phyloP scores from a whole-genome alignment of 2,888 invertebrate genomes.

The Ectobius pallidus region DNA sequence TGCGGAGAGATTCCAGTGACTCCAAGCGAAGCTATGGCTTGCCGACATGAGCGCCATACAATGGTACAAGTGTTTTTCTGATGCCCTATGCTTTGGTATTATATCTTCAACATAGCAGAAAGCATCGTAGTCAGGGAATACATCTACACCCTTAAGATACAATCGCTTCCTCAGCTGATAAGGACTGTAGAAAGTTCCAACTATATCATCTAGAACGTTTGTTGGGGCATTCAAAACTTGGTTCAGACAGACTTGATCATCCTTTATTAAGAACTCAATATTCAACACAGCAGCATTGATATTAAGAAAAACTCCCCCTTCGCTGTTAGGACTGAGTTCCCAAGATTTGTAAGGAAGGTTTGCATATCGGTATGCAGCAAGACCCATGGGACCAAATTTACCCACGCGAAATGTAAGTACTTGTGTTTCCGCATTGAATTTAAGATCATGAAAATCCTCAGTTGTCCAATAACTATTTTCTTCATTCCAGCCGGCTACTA shows the following conservation, averaged over 20 bases:
- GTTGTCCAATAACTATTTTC: slow-evolving; percentile 67
- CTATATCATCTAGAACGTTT: slow-evolving; percentile 63
- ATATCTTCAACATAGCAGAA: slow-evolving; percentile 64
- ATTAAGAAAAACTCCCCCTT: slow-evolving; percentile 54
- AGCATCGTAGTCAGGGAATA: slow-evolving; percentile 82
- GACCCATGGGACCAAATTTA: slow-evolving; percentile 71
- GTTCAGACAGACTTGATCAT: slow-evolving; percentile 55
- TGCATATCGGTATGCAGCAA: slow-evolving; percentile 74
- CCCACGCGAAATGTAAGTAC: slow-evolving; percentile 75
- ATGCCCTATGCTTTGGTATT: slow-evolving; percentile 64
- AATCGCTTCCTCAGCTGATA: slow-evolving; percentile 60
- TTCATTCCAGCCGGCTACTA: slow-evolving; percentile 74
- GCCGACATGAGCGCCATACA: slow-evolving; percentile 77
- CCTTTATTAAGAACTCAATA: slow-evolving; percentile 61
- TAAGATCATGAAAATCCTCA: slow-evolving; percentile 75
- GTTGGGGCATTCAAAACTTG: slow-evolving; percentile 68
- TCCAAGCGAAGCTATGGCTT: slow-evolving; percentile 82
- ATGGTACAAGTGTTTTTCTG: slow-evolving; percentile 77
- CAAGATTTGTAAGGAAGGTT: slow-evolving; percentile 87
- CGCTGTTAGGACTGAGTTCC: slow-evolving; percentile 75
- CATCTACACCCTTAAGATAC: slow-evolving; percentile 66
- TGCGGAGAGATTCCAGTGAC: slow-evolving; percentile 69
- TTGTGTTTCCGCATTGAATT: slow-evolving; percentile 85
- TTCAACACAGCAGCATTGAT: slow-evolving; percentile 64
- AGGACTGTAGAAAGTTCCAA: slow-evolving; percentile 65